Base-by-base conservation (phyloP, 2,888 invertebrate genomes). In the Ptychoptera albimana region DNA sequence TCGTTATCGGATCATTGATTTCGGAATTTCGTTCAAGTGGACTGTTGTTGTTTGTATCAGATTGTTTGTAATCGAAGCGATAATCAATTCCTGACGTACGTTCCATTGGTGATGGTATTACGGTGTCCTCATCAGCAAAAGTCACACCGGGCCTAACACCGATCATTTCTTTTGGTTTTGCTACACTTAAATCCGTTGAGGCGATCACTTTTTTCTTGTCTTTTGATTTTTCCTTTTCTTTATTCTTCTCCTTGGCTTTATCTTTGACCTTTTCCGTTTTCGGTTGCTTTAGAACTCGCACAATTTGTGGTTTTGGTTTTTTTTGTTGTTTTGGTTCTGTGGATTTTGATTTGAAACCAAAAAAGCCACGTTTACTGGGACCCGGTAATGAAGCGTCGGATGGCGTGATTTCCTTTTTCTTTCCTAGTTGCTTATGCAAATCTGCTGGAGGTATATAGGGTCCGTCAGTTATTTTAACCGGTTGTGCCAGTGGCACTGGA, bases 231-330 rank as follows among this genome's bases (percentile, higher is more conserved):
- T 38, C 39, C 23, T 52, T 55, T 44, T 58, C 60, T 44, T 60
- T 37, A 60, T 43, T 60, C 59, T 48, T 60, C 60, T 0, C 50
- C 50, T 42, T 56, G 16, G 42, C 54, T 51, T 48, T 41, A 35
- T 46, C 34, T 15, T 43, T 39, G 9, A 31, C n/a, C 34, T 47
- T 47, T 11, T 31, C 37, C 12, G 30, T 16, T 40, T 42, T 43
- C 23, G 16, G 15, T 38, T 12, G 36, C 37, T 41, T 48, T 32
- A 32, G 3, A 2, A 32, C 32, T 32, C n/a, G 32, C 2, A 11
- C 32, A 2, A 11, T 32, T 11, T 4, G 32, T 32, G n/a, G 32
- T 32, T 32, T 9, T 7, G 9, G 2, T n/a, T 11, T n/a, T 32
- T 32, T n/a, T 32, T 4, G 3, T 32, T 32, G 11, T 11, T 32